A percentile compares a stretch with the other conserved stretches of the same genome.
Conservation (phyloP, 2,888 invertebrate species). For the Ochropleura plecta region DNA sequence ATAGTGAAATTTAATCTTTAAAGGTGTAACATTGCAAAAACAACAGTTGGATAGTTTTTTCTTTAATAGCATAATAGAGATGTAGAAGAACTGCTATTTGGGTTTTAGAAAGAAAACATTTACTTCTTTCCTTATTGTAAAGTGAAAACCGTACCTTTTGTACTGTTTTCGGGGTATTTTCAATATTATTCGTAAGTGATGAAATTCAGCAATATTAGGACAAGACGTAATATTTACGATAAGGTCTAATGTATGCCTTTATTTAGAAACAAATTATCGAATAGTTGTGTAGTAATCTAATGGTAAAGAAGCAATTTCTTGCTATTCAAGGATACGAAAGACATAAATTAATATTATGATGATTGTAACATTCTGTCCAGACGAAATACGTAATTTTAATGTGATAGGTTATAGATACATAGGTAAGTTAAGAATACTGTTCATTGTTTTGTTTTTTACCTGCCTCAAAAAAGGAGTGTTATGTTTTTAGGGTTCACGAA, state of each 20-base stretch:
- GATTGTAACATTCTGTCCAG: constrained; percentile 68
- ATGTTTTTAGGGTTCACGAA: too few species aligned
- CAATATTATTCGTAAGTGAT: constrained; percentile 49
- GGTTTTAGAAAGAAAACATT: neutral
- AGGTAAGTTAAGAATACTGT: constrained; percentile 52
- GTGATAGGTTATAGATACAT: constrained; percentile 68
- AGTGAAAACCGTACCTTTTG: constrained; percentile 27
- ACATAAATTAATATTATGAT: constrained; percentile 52
- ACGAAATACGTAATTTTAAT: constrained; percentile 74
- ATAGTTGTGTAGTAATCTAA: constrained; percentile 32
- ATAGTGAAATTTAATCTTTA: neutral
- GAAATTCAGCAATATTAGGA: constrained; percentile 62
- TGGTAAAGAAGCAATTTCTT: constrained; percentile 38
- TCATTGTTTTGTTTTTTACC: constrained; percentile 14
- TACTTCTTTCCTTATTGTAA: neutral
- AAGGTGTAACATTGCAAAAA: neutral
- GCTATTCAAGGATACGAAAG: constrained; percentile 48
- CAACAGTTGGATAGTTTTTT: neutral
- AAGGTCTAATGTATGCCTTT: constrained; percentile 44
- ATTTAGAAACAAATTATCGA: constrained; percentile 26
- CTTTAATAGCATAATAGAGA: neutral
- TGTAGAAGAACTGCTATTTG: constrained; percentile 2
- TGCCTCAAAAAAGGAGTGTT: too few species aligned
- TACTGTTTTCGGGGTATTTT: constrained; percentile 26
- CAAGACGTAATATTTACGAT: constrained; percentile 23